phyloP scores from a whole-genome alignment of 2,888 invertebrate species.

The Pyrgus malvae region DNA sequence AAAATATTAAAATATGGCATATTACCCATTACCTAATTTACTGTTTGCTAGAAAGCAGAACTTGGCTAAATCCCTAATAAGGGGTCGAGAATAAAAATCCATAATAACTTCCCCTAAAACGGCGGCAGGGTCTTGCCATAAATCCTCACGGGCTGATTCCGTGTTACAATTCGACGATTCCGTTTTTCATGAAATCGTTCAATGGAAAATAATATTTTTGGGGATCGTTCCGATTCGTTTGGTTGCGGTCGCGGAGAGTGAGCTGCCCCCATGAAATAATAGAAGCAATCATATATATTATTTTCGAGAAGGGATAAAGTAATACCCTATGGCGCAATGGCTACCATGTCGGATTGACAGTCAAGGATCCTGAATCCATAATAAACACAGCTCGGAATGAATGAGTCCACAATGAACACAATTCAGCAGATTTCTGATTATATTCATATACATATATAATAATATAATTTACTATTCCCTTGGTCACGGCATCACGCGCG shows the following conservation, averaged over 20 bases:
- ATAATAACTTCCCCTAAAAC: background rate
- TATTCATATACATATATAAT: no score
- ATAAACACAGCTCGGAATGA: no score
- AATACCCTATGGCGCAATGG: background rate
- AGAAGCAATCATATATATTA: constrained; percentile 8
- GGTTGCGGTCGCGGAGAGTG: background rate
- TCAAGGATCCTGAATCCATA: no score
- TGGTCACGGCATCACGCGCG: no score
- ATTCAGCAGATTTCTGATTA: no score
- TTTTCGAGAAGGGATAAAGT: background rate
- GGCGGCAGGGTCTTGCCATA: constrained; percentile 3
- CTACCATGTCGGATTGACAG: no score
- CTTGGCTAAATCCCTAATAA: background rate
- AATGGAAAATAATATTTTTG: constrained; percentile 14
- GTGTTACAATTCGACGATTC: background rate
- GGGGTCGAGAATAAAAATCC: constrained; percentile 5
- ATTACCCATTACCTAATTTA: no score
- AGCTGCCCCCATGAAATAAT: background rate
- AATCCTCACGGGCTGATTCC: constrained; percentile 8
- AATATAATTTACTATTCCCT: no score
- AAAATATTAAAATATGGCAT: no score
- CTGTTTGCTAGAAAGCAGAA: background rate
- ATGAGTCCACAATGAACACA: no score
- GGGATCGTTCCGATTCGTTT: background rate
- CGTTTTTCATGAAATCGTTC: constrained; percentile 17